A percentile compares a stretch with the other conserved stretches of the same genome.
Evolutionary conservation across 2,113 vertebrate species (phyloP).

Genomic region (pig (Sus scrofa)): DNA sequence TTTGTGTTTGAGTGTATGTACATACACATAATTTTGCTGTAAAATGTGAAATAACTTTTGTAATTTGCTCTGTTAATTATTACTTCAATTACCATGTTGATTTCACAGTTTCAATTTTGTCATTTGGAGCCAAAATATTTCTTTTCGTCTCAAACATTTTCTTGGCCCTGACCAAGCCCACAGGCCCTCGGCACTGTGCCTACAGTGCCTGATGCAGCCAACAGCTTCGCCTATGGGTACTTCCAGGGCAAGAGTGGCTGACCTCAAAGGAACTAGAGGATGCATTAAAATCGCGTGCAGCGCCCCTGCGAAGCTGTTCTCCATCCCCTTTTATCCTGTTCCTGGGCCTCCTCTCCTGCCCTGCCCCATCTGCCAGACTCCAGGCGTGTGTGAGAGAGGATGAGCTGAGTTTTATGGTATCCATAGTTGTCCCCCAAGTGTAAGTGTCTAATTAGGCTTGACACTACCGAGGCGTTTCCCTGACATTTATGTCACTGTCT

Average conservation of each 20-base stretch:
- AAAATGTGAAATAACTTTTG: slow-evolving; percentile 55
- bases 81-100: slow-evolving; percentile 13
- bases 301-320: slow-evolving; percentile 40
- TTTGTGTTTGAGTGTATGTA: not conserved
- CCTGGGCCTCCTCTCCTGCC: not conserved
- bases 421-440: slow-evolving; percentile 84
- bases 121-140: slow-evolving; percentile 12
- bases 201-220: not conserved
- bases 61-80: slow-evolving; percentile 54
- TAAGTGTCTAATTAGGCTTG: slow-evolving; percentile 89
- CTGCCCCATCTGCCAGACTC: slow-evolving; percentile 72
- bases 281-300: not conserved
- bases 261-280: slow-evolving; percentile 27
- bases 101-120: slow-evolving; percentile 58
- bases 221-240: slow-evolving; percentile 23
- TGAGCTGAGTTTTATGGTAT: slow-evolving; percentile 83
- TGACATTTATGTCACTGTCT: slow-evolving; percentile 88
- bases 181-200: slow-evolving; percentile 13
- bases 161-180: slow-evolving; percentile 5
- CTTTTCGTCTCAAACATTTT: slow-evolving; percentile 56
- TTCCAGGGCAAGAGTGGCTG: slow-evolving; percentile 51
- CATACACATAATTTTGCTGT: not conserved
- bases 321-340: not conserved
- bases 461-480: slow-evolving; percentile 86
- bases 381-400: slow-evolving; percentile 24